Percentiles rank a stretch among this genome's conserved stretches.
These are phyloP conservation scores for Catalaphyllia jardinei DNA, from an alignment of 64 coral and sea anemone species.

Conservation along the genomic window DNA sequence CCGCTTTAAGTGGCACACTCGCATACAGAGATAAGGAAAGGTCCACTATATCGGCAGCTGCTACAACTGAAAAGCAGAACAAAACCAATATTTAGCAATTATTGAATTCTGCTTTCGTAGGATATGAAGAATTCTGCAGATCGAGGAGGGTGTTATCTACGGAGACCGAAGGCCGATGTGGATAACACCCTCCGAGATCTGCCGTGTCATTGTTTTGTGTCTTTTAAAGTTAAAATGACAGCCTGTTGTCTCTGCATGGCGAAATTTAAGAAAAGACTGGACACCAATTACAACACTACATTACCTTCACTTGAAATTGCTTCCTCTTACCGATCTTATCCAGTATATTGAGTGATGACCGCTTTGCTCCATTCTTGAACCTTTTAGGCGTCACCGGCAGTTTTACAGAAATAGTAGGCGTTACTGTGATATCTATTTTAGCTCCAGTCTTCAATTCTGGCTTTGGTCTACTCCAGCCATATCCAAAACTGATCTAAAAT, in stretches of 20 bases:
- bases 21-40: neutral
- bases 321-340: slow-evolving; percentile 2
- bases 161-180: too few relatives aligned
- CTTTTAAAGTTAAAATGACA: too few relatives aligned
- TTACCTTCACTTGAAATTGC: too few relatives aligned
- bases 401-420: slow-evolving; percentile 3
- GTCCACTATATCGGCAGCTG: neutral
- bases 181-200: too few relatives aligned
- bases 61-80: neutral
- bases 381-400: neutral
- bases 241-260: too few relatives aligned
- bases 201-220: too few relatives aligned
- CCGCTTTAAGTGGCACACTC: neutral
- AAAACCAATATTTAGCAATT: too few relatives aligned
- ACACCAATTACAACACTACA: too few relatives aligned
- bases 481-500: neutral
- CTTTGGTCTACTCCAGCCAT: slow-evolving; percentile 1
- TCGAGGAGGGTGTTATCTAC: too few relatives aligned
- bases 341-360: neutral
- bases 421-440: neutral
- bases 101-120: too few relatives aligned
- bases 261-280: too few relatives aligned
- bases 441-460: slow-evolving; percentile 8
- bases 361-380: neutral
- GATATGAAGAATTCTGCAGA: too few relatives aligned